Evolutionary conservation across 2,797 vertebrate genomes (phyloP).

Genomic region (Notolepis coatsorum): DNA sequence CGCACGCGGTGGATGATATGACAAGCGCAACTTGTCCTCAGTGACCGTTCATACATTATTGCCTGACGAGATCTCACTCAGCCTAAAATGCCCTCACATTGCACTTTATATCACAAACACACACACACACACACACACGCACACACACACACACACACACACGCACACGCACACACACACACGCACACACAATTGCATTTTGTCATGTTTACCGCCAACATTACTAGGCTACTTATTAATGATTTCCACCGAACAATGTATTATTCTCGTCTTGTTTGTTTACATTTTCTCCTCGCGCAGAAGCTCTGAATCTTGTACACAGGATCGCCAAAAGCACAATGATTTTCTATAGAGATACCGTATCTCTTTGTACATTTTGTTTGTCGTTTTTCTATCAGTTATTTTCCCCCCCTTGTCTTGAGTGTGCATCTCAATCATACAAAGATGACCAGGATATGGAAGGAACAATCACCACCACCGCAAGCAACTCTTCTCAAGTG

Average conservation of each 20-base stretch:
- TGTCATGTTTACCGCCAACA: conserved; percentile 42
- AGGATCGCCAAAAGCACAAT: conserved; percentile 78
- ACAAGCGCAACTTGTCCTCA: conserved; percentile 20
- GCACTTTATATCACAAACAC: conserved; percentile 68
- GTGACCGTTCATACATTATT: conserved; percentile 25
- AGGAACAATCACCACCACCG: conserved; percentile 28
- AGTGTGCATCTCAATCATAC: conserved; percentile 17
- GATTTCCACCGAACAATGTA: conserved; percentile 25
- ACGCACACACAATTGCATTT: conserved; percentile 18
- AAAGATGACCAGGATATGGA: conserved; percentile 20
- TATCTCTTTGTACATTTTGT: conserved; percentile 57
- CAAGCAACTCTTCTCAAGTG: conserved; percentile 33
- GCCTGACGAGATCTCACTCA: conserved; percentile 47
- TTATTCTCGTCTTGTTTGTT: conserved; percentile 36
- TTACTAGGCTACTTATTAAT: conserved; percentile 31
- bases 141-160: conserved; percentile 11
- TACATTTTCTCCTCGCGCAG: conserved; percentile 45
- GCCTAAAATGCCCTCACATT: conserved; percentile 67
- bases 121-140: conserved; percentile 5
- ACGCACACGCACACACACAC: not conserved
- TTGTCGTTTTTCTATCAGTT: conserved; percentile 18
- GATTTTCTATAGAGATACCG: conserved; percentile 69
- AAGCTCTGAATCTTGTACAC: conserved; percentile 66
- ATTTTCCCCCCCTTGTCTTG: conserved; percentile 17
- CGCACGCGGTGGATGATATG: conserved; percentile 5